These are phyloP conservation scores for Plectrocnemia conspersa DNA, from an alignment of 1,140 invertebrate species.

Conservation along the genomic window DNA sequence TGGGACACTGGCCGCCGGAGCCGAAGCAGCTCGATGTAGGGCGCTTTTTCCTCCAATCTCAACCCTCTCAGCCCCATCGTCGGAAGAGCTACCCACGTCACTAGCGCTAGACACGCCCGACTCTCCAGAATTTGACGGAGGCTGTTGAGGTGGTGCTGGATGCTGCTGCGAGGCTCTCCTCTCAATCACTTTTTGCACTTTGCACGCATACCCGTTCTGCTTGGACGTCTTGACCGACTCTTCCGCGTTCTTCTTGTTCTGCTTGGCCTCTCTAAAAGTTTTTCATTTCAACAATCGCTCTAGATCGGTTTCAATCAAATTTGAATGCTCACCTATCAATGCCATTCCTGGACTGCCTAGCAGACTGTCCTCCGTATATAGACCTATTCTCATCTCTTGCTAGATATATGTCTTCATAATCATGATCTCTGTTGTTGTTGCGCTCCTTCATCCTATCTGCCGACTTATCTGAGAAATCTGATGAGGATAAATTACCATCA, in stretches of 20 bases:
- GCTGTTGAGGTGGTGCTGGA: constrained; percentile 10
- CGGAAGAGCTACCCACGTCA: constrained; percentile 17
- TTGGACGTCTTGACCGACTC: constrained; percentile 13
- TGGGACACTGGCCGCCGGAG: constrained; percentile 58
- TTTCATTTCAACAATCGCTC: too few relatives aligned
- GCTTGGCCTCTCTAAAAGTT: constrained; percentile 8
- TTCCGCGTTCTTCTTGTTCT: constrained; percentile 14
- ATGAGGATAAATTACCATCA: constrained; percentile 56
- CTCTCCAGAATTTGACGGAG: constrained; percentile 7
- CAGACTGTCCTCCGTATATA: constrained; percentile 22
- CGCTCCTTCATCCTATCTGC: constrained; percentile 31
- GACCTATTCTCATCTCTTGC: constrained; percentile 54
- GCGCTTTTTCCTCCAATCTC: constrained; percentile 9
- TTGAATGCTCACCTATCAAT: neutral
- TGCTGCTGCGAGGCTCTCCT: constrained; percentile 5
- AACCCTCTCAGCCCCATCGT: constrained; percentile 17
- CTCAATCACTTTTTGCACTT: constrained; percentile 3
- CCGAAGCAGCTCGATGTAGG: constrained; percentile 41
- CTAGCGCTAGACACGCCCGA: constrained; percentile 16
- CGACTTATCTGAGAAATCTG: constrained; percentile 48
- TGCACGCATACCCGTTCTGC: constrained; percentile 1
- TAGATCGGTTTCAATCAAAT: too few relatives aligned
- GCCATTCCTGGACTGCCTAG: constrained; percentile 4
- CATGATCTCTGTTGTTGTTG: constrained; percentile 51
- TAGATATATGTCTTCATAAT: constrained; percentile 71